A percentile compares a stretch with the other conserved stretches of the same genome.
Evolutionary conservation across 2,797 vertebrate species (phyloP).

Genomic region (Notamacropus eugenii): DNA sequence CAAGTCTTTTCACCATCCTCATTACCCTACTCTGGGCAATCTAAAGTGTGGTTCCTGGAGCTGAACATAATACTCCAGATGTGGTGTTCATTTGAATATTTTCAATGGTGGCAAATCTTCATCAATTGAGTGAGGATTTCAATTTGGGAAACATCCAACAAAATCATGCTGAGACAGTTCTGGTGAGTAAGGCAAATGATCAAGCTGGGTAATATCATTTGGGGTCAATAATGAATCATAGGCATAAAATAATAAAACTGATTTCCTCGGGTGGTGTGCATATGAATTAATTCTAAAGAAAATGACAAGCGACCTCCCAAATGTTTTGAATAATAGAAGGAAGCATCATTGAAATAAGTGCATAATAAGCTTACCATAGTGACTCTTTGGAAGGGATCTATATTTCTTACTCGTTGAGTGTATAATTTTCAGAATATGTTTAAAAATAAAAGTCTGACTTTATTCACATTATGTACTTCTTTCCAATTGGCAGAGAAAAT

Average conservation of each 20-base stretch:
- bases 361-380: neutral
- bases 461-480: neutral
- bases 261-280: neutral
- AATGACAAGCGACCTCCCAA: neutral
- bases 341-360: neutral
- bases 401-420: neutral
- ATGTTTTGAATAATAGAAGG: constrained; percentile 9
- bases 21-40: neutral
- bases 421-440: neutral
- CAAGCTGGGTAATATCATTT: constrained; percentile 22
- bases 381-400: neutral
- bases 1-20: neutral
- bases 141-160: constrained; percentile 35
- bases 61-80: neutral
- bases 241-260: neutral
- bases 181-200: constrained; percentile 4
- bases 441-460: constrained; percentile 27
- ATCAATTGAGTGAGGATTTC: constrained; percentile 23
- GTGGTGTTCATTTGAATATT: constrained; percentile 7
- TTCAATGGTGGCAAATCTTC: neutral
- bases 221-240: neutral
- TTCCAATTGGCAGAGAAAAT: neutral
- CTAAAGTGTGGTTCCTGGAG: neutral
- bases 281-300: neutral
- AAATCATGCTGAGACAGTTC: constrained; percentile 23